phyloP scores from a whole-genome alignment of 2,888 invertebrate genomes.

The Amblyjoppa fuscipennis region DNA sequence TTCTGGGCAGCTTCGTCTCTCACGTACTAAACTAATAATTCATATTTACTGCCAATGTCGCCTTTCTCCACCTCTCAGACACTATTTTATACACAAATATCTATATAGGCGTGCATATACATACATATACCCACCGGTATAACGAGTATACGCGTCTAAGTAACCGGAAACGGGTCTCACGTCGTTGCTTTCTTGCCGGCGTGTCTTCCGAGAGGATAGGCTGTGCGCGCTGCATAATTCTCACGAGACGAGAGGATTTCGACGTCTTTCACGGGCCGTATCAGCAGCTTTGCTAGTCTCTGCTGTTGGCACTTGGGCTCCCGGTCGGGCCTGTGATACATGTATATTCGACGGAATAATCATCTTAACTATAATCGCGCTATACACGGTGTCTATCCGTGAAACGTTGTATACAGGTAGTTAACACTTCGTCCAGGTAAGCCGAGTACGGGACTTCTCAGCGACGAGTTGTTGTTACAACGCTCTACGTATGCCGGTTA shows the following conservation, averaged over 20 bases:
- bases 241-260: conserved; percentile 49
- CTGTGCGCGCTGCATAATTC: conserved; percentile 37
- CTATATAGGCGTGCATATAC: background rate
- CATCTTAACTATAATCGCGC: conserved; percentile 69
- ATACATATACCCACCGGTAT: background rate
- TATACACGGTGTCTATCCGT: conserved; percentile 46
- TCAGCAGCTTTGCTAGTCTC: conserved; percentile 3
- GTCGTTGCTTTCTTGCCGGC: conserved; percentile 36
- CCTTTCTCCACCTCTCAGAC: conserved; percentile 7
- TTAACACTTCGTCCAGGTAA: conserved; percentile 66
- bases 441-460: conserved; percentile 9
- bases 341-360: conserved; percentile 70
- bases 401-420: conserved; percentile 55
- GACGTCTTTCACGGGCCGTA: conserved; percentile 24
- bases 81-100: background rate
- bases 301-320: conserved; percentile 1
- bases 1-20: background rate
- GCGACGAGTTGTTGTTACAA: conserved; percentile 16
- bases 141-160: conserved; percentile 37
- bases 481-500: conserved; percentile 26
- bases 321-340: background rate
- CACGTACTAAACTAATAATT: conserved; percentile 37
- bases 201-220: background rate
- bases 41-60: conserved; percentile 26
- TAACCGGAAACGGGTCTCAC: conserved; percentile 50